Conservation (phyloP, 2,797 vertebrate genomes). For the Coracias cyanogaster region DNA sequence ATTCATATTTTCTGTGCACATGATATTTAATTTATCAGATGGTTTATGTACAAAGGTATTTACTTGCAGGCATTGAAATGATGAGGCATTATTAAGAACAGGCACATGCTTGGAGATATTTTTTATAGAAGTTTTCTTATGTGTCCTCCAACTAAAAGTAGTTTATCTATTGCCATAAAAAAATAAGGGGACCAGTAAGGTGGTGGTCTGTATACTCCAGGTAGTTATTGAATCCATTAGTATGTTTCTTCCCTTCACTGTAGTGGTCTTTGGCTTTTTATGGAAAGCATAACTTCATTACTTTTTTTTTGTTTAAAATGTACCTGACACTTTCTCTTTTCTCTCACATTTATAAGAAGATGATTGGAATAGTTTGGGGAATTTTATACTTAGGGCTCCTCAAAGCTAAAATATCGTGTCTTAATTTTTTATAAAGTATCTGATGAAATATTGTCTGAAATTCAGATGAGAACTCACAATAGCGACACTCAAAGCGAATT, state of each 20-base stretch:
- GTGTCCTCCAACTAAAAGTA: neutral
- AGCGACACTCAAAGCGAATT: neutral
- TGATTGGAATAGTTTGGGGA: neutral
- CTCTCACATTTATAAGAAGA: neutral
- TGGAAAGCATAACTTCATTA: neutral
- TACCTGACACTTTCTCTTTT: neutral
- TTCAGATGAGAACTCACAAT: neutral
- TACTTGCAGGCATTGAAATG: neutral
- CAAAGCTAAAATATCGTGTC: neutral
- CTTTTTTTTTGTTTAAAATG: neutral
- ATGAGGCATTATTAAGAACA: neutral
- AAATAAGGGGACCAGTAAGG: neutral
- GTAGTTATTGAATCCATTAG: neutral
- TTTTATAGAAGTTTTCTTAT: neutral
- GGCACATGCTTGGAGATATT: neutral
- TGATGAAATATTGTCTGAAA: neutral
- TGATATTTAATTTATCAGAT: neutral
- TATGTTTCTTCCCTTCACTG: neutral
- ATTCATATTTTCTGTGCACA: neutral
- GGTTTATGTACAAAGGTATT: neutral
- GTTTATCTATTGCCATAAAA: neutral
- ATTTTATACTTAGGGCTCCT: neutral
- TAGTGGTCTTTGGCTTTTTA: neutral
- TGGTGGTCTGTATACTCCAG: neutral
- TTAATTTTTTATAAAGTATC: neutral